Base-by-base conservation (phyloP, 1,140 invertebrate species). In the Antheraea mylitta region DNA sequence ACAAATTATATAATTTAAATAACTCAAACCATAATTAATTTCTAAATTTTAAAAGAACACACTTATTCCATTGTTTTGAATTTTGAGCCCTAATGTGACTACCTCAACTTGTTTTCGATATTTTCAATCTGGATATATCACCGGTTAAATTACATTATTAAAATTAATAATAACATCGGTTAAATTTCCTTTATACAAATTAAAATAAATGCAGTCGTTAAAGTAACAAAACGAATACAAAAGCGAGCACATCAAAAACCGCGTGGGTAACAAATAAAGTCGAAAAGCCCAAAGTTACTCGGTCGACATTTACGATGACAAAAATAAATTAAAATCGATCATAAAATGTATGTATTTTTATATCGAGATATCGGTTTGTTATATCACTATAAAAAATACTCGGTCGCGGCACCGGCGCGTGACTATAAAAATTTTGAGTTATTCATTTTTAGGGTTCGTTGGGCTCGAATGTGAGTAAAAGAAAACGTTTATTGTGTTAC, bases 271-370 rank as follows among this genome's bases (percentile, higher is more conserved):
- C 80, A 83, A 83, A 87, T 85, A 84, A 86, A 83, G 45, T 53
- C 45, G 45, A 53, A 85, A 84, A 85, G 22, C 77, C 82, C 70
- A 76, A 80, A 82, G 73, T 73, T 74, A 80, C 77, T 75, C 83
- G 76, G 81, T 70, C 77, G 87, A 90, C 86, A 66, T 90, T 90
- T 90, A 90, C 80, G 86, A 84, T 71, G 73, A 75, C 70, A 82
- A 76, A 79, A 76, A 90, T 90, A 90, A 88, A 90, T 90, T 90
- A 88, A 84, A 84, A 71, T 68, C 79, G 80, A 83, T 78, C 80
- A 74, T 88, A 87, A 90, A 89, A 87, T 64, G 60, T 13, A 36
- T 61, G 60, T 30, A 76, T 66, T 64, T 53, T 53, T 53, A 80
- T 81, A 88, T 90, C 86, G 86, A 82, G 19, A 66, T 58, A 75